Base-by-base conservation (phyloP, 2,888 invertebrate genomes). In the Agonopterix heracliana region DNA sequence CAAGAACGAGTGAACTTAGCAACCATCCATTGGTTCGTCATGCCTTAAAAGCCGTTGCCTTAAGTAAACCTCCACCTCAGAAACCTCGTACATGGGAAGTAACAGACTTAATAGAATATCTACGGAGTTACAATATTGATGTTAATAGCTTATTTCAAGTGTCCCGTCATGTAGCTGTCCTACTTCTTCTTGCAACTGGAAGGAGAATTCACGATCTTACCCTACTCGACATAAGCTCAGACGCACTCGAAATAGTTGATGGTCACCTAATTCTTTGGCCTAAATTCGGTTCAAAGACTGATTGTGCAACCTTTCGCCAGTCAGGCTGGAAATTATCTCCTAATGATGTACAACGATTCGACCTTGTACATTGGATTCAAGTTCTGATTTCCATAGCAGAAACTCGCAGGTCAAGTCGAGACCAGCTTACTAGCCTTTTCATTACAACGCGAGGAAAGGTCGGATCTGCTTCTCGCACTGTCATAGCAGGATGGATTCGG, bases 171-270 rank as follows among this genome's bases (percentile, higher is more conserved):
- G 17, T 46, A 4, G 52, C 56, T 0, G 11, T 42, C 0, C 35
- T 62, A 3, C 48, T 64, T 2, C 38, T 64, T 0, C 40, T 61
- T 38, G 49, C 53, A 1, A 49, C 64, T 1, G 57, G 60, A 0
- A 34, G 60, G 41, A 48, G 62, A 10, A 45, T 63, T 2, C 63
- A 66, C 14, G 61, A 63, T 34, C 49, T 63, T 0, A 63, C 65
- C 0, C 46, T 63, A 0, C 45, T 64, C 1, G 7, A 45, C 2
- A 53, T 59, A 9, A 34, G 38, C 11, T 12, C 41, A 12, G 41
- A 41, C 7, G 1, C 10, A 7, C n/a, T 41, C 41, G 11, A 41
- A 11, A 8, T 8, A 9, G n/a, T n/a, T 41, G 41, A 11, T 11
- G 35, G 10, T 2, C 9, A 35, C 2, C 44, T 64, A 1, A 51